Evolutionary conservation across 2,888 invertebrate species (phyloP), one percentile per base, ranked within the genome.

Genomic region (Empis stercorea): DNA sequence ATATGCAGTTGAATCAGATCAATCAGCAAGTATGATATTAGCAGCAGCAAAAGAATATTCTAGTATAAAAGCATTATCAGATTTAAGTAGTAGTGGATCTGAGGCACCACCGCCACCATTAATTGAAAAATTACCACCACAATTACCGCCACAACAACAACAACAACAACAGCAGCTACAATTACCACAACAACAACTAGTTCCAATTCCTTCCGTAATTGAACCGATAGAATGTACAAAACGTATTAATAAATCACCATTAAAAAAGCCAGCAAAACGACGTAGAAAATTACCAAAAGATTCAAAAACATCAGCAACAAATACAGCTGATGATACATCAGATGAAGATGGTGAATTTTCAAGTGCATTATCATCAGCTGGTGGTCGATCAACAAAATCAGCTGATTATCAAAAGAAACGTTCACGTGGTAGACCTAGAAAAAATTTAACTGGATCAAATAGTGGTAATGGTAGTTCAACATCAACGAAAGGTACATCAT

Each of bases 351-450:
- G 55, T 36, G 54, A 48, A 48, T 50, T 53, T 45, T 54, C 55
- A 38, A 51, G 53, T 49, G 54, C 55, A 46, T 32, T 52, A 45
- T 48, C 51, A 43, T 47, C 54, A 48, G 47, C 50, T 43, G 44
- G 54, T 34, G 48, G 56, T 49, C 49, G 51, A 46, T 54, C 47
- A 30, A 38, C 36, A 34, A 17, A 27, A n/a, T 37, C 34, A 36
- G 15, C 15, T 20, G 13, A 36, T 38, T 27, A 30, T 23, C 15
- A 55, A 23, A 52, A 54, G 34, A 55, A 65, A 52, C 58, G 60
- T 37, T 62, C 63, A 53, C 59, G 62, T 27, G 64, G 65, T 41
- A 57, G 62, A 43, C 67, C 64, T 23, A 55, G 64, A 34, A 67
- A 67, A 54, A 55, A 54, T 27, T 60, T 62, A 54, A 32, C 48